These are phyloP conservation scores for Cyanoliseus patagonus DNA, from an alignment of 2,113 vertebrate species.

Conservation along the genomic window DNA sequence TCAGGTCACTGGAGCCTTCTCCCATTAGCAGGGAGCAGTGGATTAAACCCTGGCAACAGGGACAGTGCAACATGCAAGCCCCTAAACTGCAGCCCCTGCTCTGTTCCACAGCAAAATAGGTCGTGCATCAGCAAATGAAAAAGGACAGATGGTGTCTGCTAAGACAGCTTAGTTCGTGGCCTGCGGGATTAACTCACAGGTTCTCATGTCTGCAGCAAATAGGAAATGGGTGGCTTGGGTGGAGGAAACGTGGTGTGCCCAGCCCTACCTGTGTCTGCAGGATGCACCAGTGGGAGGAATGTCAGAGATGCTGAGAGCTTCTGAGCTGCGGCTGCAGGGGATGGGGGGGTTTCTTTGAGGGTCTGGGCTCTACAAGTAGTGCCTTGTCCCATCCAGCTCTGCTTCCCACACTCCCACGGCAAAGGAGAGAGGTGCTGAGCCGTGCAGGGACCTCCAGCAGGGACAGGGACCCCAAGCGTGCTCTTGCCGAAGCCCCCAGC, in stretches of 20 bases:
- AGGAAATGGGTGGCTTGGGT: slow-evolving; percentile 50
- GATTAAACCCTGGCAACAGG: slow-evolving; percentile 7
- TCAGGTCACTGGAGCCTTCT: background rate
- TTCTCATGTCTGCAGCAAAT: slow-evolving; percentile 44
- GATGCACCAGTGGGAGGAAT: background rate
- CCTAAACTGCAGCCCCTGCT: slow-evolving; percentile 5
- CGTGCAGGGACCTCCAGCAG: background rate
- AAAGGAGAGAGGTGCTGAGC: background rate
- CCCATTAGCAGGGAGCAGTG: background rate
- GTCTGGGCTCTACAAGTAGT: background rate
- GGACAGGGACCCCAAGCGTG: background rate
- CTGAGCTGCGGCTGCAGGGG: background rate
- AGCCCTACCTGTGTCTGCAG: slow-evolving; percentile 4
- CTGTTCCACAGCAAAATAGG: slow-evolving; percentile 46
- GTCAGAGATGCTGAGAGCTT: background rate
- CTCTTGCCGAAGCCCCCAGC: background rate
- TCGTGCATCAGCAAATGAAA: slow-evolving; percentile 68
- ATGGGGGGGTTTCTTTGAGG: background rate
- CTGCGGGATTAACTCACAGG: slow-evolving; percentile 57
- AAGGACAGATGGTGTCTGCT: slow-evolving; percentile 71
- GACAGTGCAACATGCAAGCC: background rate
- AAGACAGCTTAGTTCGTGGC: slow-evolving; percentile 61
- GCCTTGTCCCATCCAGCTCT: background rate
- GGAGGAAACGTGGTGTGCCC: slow-evolving; percentile 12
- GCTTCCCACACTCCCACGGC: background rate